Percentiles rank a stretch among this genome's conserved stretches.
phyloP scores from a whole-genome alignment of 2,797 vertebrate genomes.

The Fistularia tabacaria region DNA sequence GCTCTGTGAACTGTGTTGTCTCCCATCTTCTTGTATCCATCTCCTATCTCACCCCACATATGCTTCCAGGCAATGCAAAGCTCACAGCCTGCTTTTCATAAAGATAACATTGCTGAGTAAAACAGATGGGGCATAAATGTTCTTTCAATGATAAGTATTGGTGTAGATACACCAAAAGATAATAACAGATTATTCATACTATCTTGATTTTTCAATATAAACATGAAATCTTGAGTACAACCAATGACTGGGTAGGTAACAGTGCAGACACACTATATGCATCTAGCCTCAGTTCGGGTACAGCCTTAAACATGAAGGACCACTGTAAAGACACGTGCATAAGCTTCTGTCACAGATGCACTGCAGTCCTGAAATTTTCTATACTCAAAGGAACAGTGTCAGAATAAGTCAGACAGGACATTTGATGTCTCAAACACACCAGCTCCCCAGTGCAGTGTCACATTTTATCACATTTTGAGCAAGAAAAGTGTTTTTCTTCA shows the following conservation, averaged over 20 bases:
- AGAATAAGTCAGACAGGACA: no score
- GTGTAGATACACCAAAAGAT: conserved; percentile 50
- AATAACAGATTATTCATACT: conserved; percentile 40
- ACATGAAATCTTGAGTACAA: conserved; percentile 26
- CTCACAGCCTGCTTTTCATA: conserved; percentile 67
- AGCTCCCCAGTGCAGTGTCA: no score
- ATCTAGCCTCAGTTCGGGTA: no score
- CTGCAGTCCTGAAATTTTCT: no score
- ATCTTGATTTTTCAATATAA: conserved; percentile 44
- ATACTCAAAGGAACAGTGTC: no score
- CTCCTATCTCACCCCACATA: conserved; percentile 73
- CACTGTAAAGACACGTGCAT: no score
- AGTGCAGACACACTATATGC: no score
- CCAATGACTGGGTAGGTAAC: conserved; percentile 12
- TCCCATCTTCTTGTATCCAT: conserved; percentile 71
- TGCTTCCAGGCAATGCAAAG: conserved; percentile 65
- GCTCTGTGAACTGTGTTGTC: conserved; percentile 70
- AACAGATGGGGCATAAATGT: conserved; percentile 66
- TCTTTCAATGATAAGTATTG: conserved; percentile 58
- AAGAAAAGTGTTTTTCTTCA: no score
- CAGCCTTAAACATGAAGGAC: no score
- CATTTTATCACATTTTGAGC: no score
- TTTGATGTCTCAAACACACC: no score
- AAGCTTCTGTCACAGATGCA: no score
- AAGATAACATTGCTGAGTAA: conserved; percentile 63